Conservation (phyloP, 1,140 invertebrate species). For the Eriosoma lanigerum region DNA sequence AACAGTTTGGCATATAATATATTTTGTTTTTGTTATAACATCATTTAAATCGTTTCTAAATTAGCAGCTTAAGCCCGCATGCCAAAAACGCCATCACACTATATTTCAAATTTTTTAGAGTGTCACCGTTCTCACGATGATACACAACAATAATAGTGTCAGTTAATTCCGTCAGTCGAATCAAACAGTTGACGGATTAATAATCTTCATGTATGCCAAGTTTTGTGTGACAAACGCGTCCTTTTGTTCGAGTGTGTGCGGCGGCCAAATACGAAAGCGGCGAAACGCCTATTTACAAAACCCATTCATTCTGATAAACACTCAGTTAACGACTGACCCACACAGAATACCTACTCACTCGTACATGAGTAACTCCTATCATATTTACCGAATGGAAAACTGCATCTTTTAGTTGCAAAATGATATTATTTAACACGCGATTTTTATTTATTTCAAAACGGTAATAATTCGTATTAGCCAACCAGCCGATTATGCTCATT, state of each 20-base stretch:
- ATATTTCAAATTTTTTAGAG: neutral
- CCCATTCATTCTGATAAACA: neutral
- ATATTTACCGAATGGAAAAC: too few species aligned
- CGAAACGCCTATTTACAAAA: neutral
- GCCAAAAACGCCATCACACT: neutral
- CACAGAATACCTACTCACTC: neutral
- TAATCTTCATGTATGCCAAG: constrained; percentile 22
- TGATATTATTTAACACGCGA: too few species aligned
- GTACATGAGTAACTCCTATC: neutral
- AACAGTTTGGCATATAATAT: too few species aligned
- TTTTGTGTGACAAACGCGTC: neutral
- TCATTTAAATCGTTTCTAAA: too few species aligned
- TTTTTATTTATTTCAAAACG: too few species aligned
- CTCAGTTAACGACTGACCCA: constrained; percentile 1
- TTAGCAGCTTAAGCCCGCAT: too few species aligned
- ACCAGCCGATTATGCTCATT: too few species aligned
- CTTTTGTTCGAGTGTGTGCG: constrained; percentile 11
- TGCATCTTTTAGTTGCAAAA: too few species aligned
- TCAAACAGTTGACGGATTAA: constrained; percentile 22
- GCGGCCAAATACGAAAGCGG: neutral
- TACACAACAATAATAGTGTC: constrained; percentile 10
- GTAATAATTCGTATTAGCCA: too few species aligned
- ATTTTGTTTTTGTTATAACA: too few species aligned
- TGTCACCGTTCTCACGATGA: neutral
- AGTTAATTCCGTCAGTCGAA: neutral